Percentiles rank a stretch among this genome's conserved stretches.
Evolutionary conservation across 1,140 invertebrate species (phyloP).

Genomic region (Dinothrombium tinctorium): DNA sequence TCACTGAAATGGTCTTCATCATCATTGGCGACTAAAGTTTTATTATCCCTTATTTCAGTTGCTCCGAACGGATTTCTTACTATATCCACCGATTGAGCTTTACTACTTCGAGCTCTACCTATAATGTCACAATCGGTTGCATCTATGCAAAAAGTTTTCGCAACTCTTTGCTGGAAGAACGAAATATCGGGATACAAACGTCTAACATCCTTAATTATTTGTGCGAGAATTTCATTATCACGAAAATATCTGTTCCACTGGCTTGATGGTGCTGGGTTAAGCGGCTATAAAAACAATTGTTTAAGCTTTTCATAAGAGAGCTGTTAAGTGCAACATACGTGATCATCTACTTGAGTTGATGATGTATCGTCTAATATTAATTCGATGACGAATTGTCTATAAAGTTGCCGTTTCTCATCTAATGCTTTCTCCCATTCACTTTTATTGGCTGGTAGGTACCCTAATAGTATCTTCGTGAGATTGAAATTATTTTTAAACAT

Average conservation of each 20-base stretch:
- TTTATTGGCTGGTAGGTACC: constrained; percentile 8
- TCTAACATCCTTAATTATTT: constrained; percentile 91
- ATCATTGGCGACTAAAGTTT: not conserved
- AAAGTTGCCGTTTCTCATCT: constrained; percentile 14
- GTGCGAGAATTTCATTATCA: constrained; percentile 81
- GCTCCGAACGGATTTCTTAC: constrained; percentile 13
- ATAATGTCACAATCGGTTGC: constrained; percentile 53
- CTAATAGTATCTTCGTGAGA: constrained; percentile 4
- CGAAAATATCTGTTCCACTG: constrained; percentile 82
- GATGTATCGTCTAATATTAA: constrained; percentile 21
- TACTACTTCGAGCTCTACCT: constrained; percentile 24
- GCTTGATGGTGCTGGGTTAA: constrained; percentile 79
- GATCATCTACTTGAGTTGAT: constrained; percentile 12
- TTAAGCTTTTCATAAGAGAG: constrained; percentile 1
- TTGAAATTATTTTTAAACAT: not conserved
- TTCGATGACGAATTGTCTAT: constrained; percentile 48
- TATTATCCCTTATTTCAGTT: constrained; percentile 12
- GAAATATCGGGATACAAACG: constrained; percentile 84
- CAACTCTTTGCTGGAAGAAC: constrained; percentile 80
- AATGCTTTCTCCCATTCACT: constrained; percentile 8
- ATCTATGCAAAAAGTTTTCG: too few species aligned
- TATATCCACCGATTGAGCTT: constrained; percentile 9
- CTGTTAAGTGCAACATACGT: constrained; percentile 7
- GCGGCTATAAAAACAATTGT: constrained; percentile 12
- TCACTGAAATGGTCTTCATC: not conserved